Conservation (phyloP, 2,113 vertebrate genomes). For the Thunnus thynnus region DNA sequence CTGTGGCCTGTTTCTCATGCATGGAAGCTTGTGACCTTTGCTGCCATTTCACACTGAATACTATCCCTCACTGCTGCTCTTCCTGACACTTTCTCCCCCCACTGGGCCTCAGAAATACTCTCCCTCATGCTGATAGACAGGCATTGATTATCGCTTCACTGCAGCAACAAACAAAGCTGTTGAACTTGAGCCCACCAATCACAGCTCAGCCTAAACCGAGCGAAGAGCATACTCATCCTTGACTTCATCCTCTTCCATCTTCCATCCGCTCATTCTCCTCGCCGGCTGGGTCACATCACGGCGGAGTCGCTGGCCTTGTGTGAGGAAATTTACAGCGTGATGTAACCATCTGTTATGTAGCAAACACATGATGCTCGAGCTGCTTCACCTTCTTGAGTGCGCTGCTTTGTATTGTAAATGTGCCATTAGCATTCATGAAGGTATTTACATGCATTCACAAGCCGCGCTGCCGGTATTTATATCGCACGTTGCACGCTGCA, state of each 20-base stretch:
- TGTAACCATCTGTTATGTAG: slow-evolving; percentile 76
- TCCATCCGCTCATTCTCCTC: slow-evolving; percentile 25
- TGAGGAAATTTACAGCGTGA: slow-evolving; percentile 78
- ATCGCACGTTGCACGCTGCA: slow-evolving; percentile 23
- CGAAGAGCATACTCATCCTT: slow-evolving; percentile 64
- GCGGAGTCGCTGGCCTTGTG: slow-evolving; percentile 70
- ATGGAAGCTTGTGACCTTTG: slow-evolving; percentile 56
- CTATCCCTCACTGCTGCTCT: slow-evolving; percentile 16
- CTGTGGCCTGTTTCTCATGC: slow-evolving; percentile 24
- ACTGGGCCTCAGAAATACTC: slow-evolving; percentile 13
- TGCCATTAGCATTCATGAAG: slow-evolving; percentile 84
- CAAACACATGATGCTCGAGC: slow-evolving; percentile 52
- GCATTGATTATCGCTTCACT: slow-evolving; percentile 53
- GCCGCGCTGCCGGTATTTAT: slow-evolving; percentile 60
- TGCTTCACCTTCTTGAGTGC: slow-evolving; percentile 64
- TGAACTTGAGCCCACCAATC: slow-evolving; percentile 41
- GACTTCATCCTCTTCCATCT: slow-evolving; percentile 64
- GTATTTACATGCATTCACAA: slow-evolving; percentile 82
- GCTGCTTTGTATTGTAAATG: slow-evolving; percentile 77
- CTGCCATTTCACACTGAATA: slow-evolving; percentile 35
- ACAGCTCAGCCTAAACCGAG: slow-evolving; percentile 21
- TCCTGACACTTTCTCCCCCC: slow-evolving; percentile 8
- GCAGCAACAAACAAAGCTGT: slow-evolving; percentile 36
- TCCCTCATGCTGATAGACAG: slow-evolving; percentile 31
- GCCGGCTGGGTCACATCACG: slow-evolving; percentile 60